These are phyloP conservation scores for Cetoscarus ocellatus DNA, from an alignment of 2,797 vertebrate genomes.

Conservation along the genomic window DNA sequence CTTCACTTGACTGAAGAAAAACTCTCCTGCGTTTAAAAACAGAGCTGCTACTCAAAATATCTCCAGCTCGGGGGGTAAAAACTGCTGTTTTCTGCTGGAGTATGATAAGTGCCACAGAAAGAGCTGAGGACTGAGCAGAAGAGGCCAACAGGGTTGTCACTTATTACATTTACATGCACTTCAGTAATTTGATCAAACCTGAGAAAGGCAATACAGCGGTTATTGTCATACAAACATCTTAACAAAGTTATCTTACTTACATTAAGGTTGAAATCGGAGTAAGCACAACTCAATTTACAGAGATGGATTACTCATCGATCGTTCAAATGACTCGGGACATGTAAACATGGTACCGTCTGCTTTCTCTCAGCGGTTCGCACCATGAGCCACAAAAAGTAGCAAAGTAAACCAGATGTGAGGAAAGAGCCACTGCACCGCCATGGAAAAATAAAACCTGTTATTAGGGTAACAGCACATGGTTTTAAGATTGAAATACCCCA, in stretches of 20 bases:
- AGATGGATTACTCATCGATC: slow-evolving; percentile 41
- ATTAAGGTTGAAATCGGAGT: slow-evolving; percentile 45
- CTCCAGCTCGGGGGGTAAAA: slow-evolving; percentile 3
- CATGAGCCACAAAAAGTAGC: not conserved
- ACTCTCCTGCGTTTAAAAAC: not conserved
- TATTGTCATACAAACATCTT: slow-evolving; percentile 58
- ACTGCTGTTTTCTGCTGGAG: not conserved
- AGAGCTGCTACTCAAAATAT: not conserved
- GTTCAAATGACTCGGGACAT: slow-evolving; percentile 25
- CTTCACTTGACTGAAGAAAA: not conserved
- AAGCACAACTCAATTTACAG: slow-evolving; percentile 49
- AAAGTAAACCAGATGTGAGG: slow-evolving; percentile 7
- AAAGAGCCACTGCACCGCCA: slow-evolving; percentile 3
- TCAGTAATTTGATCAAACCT: slow-evolving; percentile 51
- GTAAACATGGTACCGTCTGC: not conserved
- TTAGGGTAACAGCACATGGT: not conserved
- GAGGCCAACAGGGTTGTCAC: slow-evolving; percentile 23
- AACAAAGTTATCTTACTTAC: slow-evolving; percentile 55
- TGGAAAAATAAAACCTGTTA: not conserved
- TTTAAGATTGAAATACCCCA: not conserved
- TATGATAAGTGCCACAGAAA: not conserved
- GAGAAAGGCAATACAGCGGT: slow-evolving; percentile 59
- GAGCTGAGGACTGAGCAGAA: slow-evolving; percentile 9
- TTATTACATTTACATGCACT: slow-evolving; percentile 53
- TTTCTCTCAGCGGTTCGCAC: not conserved